Percentiles rank a stretch among this genome's conserved stretches.
Evolutionary conservation across 1,140 invertebrate species (phyloP).

Genomic region (Rhopalosiphum maidis): DNA sequence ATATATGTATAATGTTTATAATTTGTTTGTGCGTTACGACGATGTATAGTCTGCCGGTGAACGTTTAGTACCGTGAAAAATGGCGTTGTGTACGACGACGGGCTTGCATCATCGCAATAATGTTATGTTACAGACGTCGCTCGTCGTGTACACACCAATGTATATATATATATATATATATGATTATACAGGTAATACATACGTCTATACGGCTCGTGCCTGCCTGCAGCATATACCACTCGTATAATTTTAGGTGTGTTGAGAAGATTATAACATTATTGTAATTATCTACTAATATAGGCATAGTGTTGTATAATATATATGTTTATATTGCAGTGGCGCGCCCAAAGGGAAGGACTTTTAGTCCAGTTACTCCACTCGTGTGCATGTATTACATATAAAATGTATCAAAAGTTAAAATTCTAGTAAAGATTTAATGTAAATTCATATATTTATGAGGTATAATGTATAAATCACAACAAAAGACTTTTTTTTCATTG

Average conservation of each 20-base stretch:
- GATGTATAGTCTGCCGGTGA: neutral
- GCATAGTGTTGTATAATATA: neutral
- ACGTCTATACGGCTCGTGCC: neutral
- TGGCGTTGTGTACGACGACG: neutral
- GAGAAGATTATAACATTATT: neutral
- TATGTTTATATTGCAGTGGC: neutral
- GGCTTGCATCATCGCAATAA: neutral
- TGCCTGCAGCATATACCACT: neutral
- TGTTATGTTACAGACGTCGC: neutral
- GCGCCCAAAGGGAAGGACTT: neutral
- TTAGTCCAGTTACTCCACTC: neutral
- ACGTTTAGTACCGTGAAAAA: slow-evolving; percentile 3
- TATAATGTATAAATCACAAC: too few species aligned
- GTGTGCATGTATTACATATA: neutral
- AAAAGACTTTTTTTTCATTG: too few species aligned
- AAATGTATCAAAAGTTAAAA: neutral
- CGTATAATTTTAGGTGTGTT: neutral
- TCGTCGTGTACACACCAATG: neutral
- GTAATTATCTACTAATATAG: neutral
- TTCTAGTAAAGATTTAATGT: neutral
- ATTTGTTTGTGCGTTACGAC: neutral
- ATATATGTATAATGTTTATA: too few species aligned
- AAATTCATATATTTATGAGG: too few species aligned
- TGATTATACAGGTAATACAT: neutral
- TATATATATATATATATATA: neutral